phyloP scores from a whole-genome alignment of 2,797 vertebrate genomes.

The Lutjanus campechanus region DNA sequence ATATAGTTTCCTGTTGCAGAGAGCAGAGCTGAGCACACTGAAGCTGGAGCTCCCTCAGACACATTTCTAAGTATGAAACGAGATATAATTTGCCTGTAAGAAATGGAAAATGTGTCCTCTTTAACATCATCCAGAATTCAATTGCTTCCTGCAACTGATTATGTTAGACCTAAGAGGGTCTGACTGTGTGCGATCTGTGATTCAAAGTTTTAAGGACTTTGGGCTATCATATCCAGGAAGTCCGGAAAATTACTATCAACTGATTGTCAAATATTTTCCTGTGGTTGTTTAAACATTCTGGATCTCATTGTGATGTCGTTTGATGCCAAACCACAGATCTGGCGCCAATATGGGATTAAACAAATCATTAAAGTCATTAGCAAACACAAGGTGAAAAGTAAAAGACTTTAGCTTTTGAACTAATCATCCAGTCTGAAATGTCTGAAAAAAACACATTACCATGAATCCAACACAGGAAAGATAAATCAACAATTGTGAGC shows the following conservation, averaged over 20 bases:
- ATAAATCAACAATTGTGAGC: too few relatives aligned
- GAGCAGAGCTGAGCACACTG: background rate
- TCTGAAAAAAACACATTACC: too few relatives aligned
- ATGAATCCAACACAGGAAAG: too few relatives aligned
- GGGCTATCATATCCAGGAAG: too few relatives aligned
- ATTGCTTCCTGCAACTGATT: background rate
- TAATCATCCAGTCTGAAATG: background rate
- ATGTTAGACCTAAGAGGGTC: background rate
- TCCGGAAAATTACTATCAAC: too few relatives aligned
- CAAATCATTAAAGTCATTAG: background rate
- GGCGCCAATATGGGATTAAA: background rate
- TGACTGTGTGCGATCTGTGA: background rate
- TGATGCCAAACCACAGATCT: slow-evolving; percentile 9
- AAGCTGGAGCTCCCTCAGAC: background rate
- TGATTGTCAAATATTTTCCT: too few relatives aligned
- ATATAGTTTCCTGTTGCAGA: background rate
- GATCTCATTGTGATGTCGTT: background rate
- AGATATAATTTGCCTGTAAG: background rate
- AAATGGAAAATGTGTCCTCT: background rate
- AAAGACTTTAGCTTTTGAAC: background rate
- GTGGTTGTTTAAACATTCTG: background rate
- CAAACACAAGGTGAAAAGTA: background rate
- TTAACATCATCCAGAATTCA: background rate
- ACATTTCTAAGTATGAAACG: background rate
- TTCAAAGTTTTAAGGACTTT: too few relatives aligned